Percentiles rank a stretch among this genome's conserved stretches.
Evolutionary conservation across 2,113 vertebrate genomes (phyloP).

Genomic region (Myiozetetes cayanensis): DNA sequence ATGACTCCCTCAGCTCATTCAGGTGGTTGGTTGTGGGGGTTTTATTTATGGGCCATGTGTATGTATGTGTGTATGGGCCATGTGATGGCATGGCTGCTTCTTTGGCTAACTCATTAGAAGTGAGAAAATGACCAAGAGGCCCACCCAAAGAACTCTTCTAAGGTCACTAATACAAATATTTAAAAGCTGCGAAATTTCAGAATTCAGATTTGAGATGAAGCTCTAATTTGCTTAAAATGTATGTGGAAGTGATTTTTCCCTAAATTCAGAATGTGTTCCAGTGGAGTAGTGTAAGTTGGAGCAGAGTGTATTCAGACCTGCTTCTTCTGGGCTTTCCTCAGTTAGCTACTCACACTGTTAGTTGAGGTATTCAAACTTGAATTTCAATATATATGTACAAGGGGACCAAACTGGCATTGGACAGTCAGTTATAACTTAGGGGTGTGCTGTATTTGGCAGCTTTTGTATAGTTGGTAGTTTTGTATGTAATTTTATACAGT

Average conservation of each 20-base stretch:
- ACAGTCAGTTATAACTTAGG: background rate
- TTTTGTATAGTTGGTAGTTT: background rate
- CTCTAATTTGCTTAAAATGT: background rate
- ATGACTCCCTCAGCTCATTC: background rate
- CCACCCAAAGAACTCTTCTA: background rate
- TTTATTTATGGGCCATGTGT: background rate
- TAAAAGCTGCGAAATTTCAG: background rate
- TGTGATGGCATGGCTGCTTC: background rate
- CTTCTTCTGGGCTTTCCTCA: background rate
- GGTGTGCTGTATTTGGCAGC: background rate
- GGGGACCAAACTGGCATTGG: background rate
- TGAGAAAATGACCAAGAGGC: background rate
- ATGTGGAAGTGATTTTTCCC: background rate
- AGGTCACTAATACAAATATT: background rate
- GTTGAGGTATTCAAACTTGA: background rate
- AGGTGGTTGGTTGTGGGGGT: accelerated
- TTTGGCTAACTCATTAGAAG: background rate
- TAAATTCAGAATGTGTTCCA: background rate
- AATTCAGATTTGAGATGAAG: background rate
- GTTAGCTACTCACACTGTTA: background rate
- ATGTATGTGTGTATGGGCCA: accelerated
- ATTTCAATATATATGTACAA: background rate
- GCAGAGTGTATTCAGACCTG: background rate
- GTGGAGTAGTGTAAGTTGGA: background rate
- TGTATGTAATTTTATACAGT: background rate